Percentiles rank a stretch among this genome's conserved stretches.
Evolutionary conservation across 2,888 invertebrate species (phyloP).

Genomic region (Cantharis flavilabris): DNA sequence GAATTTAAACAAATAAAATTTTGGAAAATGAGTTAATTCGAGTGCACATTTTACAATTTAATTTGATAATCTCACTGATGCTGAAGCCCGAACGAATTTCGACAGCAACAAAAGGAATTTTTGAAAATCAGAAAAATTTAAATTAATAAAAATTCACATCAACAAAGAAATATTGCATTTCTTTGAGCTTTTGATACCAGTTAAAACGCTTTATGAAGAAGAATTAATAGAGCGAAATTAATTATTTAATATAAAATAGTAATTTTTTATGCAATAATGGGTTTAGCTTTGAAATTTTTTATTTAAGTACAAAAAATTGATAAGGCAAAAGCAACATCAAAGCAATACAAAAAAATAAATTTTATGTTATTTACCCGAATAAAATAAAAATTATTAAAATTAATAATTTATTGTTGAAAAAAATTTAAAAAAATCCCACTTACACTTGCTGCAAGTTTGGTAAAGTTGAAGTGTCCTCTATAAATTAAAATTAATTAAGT

Average conservation of each 20-base stretch:
- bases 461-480: background rate
- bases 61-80: background rate
- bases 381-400: background rate
- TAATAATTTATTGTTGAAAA: background rate
- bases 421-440: background rate
- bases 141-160: background rate
- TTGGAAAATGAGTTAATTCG: background rate
- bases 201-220: background rate
- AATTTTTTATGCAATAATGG: background rate
- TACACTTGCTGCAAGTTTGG: background rate
- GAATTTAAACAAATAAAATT: background rate
- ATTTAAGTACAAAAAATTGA: background rate
- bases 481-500: constrained; percentile 1
- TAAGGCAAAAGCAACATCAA: background rate
- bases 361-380: background rate
- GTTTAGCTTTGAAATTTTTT: background rate
- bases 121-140: background rate
- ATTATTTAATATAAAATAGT: background rate
- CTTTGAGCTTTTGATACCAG: background rate
- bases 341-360: too few relatives aligned
- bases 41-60: background rate
- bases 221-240: background rate
- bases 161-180: background rate
- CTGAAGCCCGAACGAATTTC: background rate
- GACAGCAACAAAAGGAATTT: background rate